Conservation (phyloP, 2,113 vertebrate species). For the Oryzias melastigma region DNA sequence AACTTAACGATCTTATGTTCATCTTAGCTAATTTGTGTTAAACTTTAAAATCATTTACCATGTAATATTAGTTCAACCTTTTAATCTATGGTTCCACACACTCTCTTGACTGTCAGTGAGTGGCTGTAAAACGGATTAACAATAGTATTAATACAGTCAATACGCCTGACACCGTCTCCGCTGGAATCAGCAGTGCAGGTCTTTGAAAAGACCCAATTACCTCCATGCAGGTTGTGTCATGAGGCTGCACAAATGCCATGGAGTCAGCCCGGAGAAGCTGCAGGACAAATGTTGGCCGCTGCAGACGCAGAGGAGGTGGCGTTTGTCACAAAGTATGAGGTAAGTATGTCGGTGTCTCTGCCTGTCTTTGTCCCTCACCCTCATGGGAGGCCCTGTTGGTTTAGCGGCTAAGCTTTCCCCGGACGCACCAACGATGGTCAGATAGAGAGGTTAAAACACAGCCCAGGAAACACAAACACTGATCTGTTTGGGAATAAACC, state of each 20-base stretch:
- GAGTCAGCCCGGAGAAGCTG: slow-evolving; percentile 6
- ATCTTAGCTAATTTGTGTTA: no score
- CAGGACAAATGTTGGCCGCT: slow-evolving; percentile 14
- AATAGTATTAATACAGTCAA: neutral
- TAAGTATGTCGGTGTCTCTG: slow-evolving; percentile 71
- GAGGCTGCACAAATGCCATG: no score
- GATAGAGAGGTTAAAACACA: slow-evolving; percentile 68
- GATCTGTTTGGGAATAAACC: neutral
- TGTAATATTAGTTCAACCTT: neutral
- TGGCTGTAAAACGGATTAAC: neutral
- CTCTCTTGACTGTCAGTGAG: neutral
- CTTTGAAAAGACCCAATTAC: neutral
- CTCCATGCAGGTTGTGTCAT: neutral
- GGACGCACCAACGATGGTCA: slow-evolving; percentile 70
- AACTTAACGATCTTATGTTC: no score
- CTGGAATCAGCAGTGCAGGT: slow-evolving; percentile 12
- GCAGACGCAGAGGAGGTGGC: slow-evolving; percentile 28
- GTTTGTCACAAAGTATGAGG: slow-evolving; percentile 65
- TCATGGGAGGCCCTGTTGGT: slow-evolving; percentile 74
- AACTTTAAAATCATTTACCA: no score
- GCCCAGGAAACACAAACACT: slow-evolving; percentile 42
- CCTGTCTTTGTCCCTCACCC: slow-evolving; percentile 68
- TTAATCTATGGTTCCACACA: neutral
- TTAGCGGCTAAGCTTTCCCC: slow-evolving; percentile 74
- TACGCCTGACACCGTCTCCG: neutral